A percentile compares a stretch with the other conserved stretches of the same genome.
Conservation (phyloP, 2,888 invertebrate species). For the Candidula unifasciata region DNA sequence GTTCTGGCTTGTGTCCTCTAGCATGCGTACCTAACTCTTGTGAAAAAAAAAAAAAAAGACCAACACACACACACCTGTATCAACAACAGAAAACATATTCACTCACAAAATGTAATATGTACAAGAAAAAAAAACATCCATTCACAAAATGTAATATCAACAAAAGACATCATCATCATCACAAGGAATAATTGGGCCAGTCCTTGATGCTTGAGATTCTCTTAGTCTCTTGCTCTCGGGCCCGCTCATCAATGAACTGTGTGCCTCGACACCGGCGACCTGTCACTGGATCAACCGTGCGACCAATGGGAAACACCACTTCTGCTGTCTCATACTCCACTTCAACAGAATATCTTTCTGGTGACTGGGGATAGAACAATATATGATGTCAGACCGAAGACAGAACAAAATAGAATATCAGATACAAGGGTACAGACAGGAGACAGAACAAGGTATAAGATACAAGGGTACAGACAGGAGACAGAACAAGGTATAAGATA, state of each 20-base stretch:
- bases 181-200: slow-evolving; percentile 39
- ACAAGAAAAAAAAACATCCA: too few species aligned
- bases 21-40: too few species aligned
- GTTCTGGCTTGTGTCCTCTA: too few species aligned
- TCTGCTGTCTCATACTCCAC: slow-evolving; percentile 63
- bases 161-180: slow-evolving; percentile 19
- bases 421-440: too few species aligned
- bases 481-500: too few species aligned
- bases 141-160: neutral
- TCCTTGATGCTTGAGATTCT: slow-evolving; percentile 31
- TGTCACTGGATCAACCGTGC: slow-evolving; percentile 70
- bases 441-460: too few species aligned
- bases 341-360: slow-evolving; percentile 54
- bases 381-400: too few species aligned
- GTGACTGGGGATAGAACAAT: too few species aligned
- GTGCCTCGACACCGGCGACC: slow-evolving; percentile 68
- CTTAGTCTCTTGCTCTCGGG: slow-evolving; percentile 53
- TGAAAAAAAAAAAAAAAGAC: too few species aligned
- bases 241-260: slow-evolving; percentile 65
- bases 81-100: neutral
- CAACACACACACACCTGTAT: neutral
- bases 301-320: slow-evolving; percentile 66
- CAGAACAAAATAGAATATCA: too few species aligned
- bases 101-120: neutral
- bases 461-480: too few species aligned